Evolutionary conservation across 2,888 invertebrate genomes (phyloP).

Genomic region (Cataglyphis albicans): DNA sequence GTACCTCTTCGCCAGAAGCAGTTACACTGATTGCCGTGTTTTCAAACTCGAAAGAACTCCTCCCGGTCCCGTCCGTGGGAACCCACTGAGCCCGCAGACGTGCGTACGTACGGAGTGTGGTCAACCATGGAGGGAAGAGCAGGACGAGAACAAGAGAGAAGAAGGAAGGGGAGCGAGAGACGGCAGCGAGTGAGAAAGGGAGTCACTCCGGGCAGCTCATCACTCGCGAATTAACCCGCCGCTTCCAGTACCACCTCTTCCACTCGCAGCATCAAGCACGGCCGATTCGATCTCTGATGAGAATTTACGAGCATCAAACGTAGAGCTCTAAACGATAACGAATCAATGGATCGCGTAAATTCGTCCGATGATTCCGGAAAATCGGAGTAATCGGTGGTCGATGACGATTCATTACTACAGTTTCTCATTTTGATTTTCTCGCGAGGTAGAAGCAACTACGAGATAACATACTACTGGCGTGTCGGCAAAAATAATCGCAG

Average conservation of each 20-base stretch:
- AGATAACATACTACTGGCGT: neutral
- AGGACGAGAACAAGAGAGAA: conserved; percentile 41
- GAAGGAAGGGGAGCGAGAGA: conserved; percentile 42
- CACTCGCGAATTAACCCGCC: conserved; percentile 81
- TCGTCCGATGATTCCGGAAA: conserved; percentile 57
- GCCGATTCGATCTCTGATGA: conserved; percentile 79
- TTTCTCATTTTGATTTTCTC: conserved; percentile 2
- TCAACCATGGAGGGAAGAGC: conserved; percentile 54
- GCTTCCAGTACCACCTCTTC: conserved; percentile 76
- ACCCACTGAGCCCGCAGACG: conserved; percentile 78
- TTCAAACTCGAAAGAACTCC: conserved; percentile 84
- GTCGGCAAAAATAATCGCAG: conserved; percentile 4
- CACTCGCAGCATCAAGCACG: conserved; percentile 60
- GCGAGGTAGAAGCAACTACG: neutral
- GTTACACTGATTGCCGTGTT: conserved; percentile 85
- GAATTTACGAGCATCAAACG: conserved; percentile 77
- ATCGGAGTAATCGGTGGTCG: conserved; percentile 50
- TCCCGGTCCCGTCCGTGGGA: conserved; percentile 83
- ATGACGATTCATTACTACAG: conserved; percentile 26
- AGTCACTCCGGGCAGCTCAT: conserved; percentile 77
- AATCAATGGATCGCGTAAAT: conserved; percentile 61
- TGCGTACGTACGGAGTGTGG: conserved; percentile 58
- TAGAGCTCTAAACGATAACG: conserved; percentile 73
- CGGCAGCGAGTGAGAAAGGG: conserved; percentile 58
- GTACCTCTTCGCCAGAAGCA: conserved; percentile 80